Evolutionary conservation across 2,113 vertebrate genomes (phyloP), one percentile per base, ranked within the genome.

Genomic region (Mormoops blainvillei): DNA sequence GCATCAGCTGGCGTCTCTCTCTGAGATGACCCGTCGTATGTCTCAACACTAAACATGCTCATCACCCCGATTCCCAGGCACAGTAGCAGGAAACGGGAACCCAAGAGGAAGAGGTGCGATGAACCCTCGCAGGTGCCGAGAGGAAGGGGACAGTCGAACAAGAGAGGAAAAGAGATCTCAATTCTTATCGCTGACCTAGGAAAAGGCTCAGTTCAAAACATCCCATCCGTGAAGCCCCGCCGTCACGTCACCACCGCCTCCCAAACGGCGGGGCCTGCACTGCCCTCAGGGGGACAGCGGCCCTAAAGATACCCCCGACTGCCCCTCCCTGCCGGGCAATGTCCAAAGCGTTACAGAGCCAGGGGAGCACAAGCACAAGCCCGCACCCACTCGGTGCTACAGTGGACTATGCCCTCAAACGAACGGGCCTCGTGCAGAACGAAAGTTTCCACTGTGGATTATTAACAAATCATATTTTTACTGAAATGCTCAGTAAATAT

Each of bases 21-120:
- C 71, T 85, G 83, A 82, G 92, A 93, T 63, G 87, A 93, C 82
- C 81, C 87, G 65, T 77, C 89, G 88, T 9, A 13, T 41, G 58
- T 56, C 71, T 80, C 52, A 45, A 36, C 95, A 85, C 81, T 81
- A 81, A 87, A 94, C 52, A 61, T 10, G 58, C 36, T 43, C 43
- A 58, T 11, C 45, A 28, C 33, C 77, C 77, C 12, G 16, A 74
- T 45, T 73, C 54, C 13, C 41, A 61, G 16, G 63, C 33, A 83
- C 0, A 63, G 26, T 0, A 26, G n/a, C 28, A 56, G 58, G 48
- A 33, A 43, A 8, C 12, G 14, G 3, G 36, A 43, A 50, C 24
- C 45, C 12, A 48, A 50, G 77, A 83, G 19, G 52, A 65, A 50
- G 9, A 82, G 19, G 7, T 12, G 41, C 61, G 77, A 45, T 0